Evolutionary conservation across 2,113 vertebrate species (phyloP).

Genomic region (Platycercus adscitus): DNA sequence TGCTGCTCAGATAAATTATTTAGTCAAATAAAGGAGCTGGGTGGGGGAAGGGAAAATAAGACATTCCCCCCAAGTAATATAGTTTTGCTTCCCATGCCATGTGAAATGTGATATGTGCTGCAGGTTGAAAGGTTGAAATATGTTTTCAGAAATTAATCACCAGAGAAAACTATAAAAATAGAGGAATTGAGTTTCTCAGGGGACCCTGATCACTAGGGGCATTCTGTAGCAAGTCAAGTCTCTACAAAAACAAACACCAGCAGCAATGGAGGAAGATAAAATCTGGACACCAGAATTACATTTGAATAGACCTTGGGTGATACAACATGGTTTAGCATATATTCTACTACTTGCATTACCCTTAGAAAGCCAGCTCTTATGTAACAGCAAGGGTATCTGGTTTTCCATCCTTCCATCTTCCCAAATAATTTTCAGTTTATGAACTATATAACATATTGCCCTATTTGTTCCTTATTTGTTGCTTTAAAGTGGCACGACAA

Average conservation of each 20-base stretch:
- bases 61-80: not conserved
- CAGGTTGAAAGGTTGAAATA: constrained; percentile 16
- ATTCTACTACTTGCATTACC: not conserved
- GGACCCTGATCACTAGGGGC: not conserved
- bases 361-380: not conserved
- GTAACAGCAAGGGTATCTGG: not conserved
- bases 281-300: not conserved
- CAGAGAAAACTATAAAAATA: not conserved
- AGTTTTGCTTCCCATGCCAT: not conserved
- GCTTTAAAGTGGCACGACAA: not conserved
- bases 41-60: not conserved
- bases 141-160: constrained; percentile 32
- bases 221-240: not conserved
- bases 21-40: not conserved
- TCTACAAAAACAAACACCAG: not conserved
- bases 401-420: not conserved
- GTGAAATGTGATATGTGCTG: not conserved
- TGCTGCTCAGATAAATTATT: not conserved
- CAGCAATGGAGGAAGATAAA: not conserved
- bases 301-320: not conserved
- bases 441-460: not conserved
- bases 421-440: not conserved
- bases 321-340: not conserved
- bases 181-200: not conserved
- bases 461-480: not conserved